Base-by-base conservation (phyloP, 2,888 invertebrate species). In the Scrobipalpa costella region DNA sequence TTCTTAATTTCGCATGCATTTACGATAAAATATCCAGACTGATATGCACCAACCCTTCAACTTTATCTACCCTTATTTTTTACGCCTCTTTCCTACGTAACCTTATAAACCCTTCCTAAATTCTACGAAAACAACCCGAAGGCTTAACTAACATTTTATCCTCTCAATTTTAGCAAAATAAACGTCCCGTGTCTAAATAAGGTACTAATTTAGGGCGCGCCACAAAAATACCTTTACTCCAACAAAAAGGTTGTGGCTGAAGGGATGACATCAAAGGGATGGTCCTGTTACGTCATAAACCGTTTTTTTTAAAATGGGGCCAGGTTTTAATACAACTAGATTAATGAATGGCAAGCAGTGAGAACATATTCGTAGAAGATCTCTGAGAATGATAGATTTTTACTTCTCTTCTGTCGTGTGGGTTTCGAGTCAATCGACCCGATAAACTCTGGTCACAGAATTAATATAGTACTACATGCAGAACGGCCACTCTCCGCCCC, bases 221-320 rank as follows among this genome's bases (percentile, higher is more conserved):
- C 59, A 52, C 63, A 36, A 58, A 63, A 63, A 63, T 63, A 63
- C 47, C 34, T 19, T 44, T 47, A 57, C 49, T 47, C 47, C 57
- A 17, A 34, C 59, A 59, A 59, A 59, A 63, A 59, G 63, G 63
- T 63, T 59, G 50, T 19, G 63, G 50, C 40, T 50, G 17, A 19
- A 57, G 13, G 55, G 40, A 44, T 47, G 47, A 62, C 62, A 47
- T 62, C 62, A 63, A 63, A 63, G 63, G 62, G 44, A 44, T 19
- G 50, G 11, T 27, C 13, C 34, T 49, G 19, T 11, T 49, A 19
- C 33, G 38, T 58, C 58, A 40, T 19, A 36, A 34, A 34, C 27
- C 33, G 8, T 8, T n/a, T 27, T n/a, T 34, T 55, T 13, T 1
- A 40, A 13, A 44, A 44, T 15, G n/a, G n/a, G n/a, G n/a, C 7